Evolutionary conservation across 2,888 invertebrate species (phyloP), one percentile per base, ranked within the genome.

Genomic region (Clivina fossor): DNA sequence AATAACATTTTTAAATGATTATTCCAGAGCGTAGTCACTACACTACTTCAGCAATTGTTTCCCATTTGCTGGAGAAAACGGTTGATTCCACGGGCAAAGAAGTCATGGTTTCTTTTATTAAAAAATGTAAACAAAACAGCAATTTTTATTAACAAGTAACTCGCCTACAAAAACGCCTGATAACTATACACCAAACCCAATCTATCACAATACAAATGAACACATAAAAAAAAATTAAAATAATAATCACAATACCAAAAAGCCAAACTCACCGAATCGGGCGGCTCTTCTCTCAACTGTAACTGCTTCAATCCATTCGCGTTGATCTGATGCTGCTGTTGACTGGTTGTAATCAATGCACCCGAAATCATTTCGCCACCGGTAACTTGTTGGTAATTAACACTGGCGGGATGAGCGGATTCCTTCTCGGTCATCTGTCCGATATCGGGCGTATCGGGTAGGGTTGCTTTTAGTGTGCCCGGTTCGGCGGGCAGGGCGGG

Each of bases 391-490:
- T 47, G 47, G 4, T 22, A 22, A 3, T 4, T 9, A 24, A 9
- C 9, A 24, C 26, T 15, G 59, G 76, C 67, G 15, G 86, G 90
- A 78, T 95, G 93, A 0, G 96, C 95, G 0, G 91, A 90, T 69
- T 94, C 92, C 56, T 89, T 84, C 73, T 97, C 97, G 3, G 98
- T 98, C 91, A 96, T 96, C 63, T 89, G 87, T 48, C 86, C 88
- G 61, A 94, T 88, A 7, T 64, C 87, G 7, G 97, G 97, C 1
- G 94, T 96, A 59, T 93, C 96, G 0, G 95, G 84, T 22, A 97
- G 76, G 0, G 94, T 88, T 0, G 91, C 87, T 71, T 95, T 93
- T 40, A 95, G 78, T 0, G 95, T 95, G 20, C 95, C 95, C 1
- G 93, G 93, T 72, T 92, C 91, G 0, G 93, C 93, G 0, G 92